These are phyloP conservation scores for Homalodisca vitripennis DNA, from an alignment of 1,140 invertebrate genomes.

Conservation along the genomic window DNA sequence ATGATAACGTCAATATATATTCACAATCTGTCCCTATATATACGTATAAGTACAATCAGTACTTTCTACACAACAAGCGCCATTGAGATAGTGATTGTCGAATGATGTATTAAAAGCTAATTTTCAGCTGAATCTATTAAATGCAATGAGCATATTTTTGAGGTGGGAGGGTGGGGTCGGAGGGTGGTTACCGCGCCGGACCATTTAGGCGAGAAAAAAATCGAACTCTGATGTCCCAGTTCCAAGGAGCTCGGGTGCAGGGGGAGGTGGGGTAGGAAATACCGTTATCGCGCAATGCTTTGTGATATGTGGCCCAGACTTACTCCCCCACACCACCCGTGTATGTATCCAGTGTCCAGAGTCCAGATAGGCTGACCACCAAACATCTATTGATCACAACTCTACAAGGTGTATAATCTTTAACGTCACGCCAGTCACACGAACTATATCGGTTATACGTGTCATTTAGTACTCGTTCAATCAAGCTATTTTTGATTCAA, in stretches of 20 bases:
- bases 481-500: too few relatives aligned
- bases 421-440: too few relatives aligned
- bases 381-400: background rate
- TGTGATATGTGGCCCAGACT: background rate
- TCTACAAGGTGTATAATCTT: too few relatives aligned
- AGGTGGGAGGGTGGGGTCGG: background rate
- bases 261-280: background rate
- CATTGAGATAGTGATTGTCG: too few relatives aligned
- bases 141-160: slow-evolving; percentile 21
- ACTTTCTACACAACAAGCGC: too few relatives aligned
- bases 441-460: too few relatives aligned
- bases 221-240: slow-evolving; percentile 30
- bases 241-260: background rate
- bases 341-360: background rate
- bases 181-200: slow-evolving; percentile 9
- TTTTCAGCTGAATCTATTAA: background rate
- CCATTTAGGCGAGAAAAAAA: slow-evolving; percentile 30
- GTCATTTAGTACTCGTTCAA: too few relatives aligned
- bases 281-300: slow-evolving; percentile 18
- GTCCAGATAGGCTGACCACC: background rate
- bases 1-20: too few relatives aligned
- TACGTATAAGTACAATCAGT: too few relatives aligned
- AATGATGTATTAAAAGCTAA: too few relatives aligned
- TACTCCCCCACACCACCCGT: background rate
- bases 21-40: too few relatives aligned